Percentiles rank a stretch among this genome's conserved stretches.
Conservation (phyloP, 2,113 vertebrate genomes). For the Pterophyllum scalare region DNA sequence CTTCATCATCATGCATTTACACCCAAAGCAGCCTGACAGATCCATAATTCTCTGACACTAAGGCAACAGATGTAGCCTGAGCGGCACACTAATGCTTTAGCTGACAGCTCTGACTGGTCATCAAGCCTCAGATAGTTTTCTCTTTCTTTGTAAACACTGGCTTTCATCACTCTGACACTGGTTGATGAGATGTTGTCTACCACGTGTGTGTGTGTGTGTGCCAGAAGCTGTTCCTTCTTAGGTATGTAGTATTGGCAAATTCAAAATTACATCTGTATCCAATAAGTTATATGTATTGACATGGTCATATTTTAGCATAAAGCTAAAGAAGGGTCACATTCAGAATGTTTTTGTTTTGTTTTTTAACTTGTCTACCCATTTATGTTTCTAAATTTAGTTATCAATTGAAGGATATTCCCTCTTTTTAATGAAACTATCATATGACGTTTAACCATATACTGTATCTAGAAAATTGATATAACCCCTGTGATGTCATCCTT, state of each 20-base stretch:
- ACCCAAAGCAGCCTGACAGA: slow-evolving; percentile 32
- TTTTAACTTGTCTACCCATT: not conserved
- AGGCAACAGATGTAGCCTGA: slow-evolving; percentile 45
- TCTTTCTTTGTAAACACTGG: slow-evolving; percentile 56
- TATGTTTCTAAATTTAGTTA: not conserved
- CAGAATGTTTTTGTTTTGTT: not conserved
- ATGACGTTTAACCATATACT: not conserved
- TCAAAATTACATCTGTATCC: not conserved
- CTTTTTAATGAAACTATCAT: not conserved
- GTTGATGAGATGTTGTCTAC: slow-evolving; percentile 31
- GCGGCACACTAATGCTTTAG: slow-evolving; percentile 55
- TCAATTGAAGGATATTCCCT: not conserved
- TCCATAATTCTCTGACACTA: not conserved
- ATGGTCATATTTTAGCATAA: not conserved
- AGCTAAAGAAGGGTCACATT: not conserved
- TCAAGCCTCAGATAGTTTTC: slow-evolving; percentile 58
- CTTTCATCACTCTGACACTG: slow-evolving; percentile 60
- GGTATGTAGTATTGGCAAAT: not conserved
- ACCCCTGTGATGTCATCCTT: too few relatives aligned
- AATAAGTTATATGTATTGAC: not conserved
- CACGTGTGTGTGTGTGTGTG: slow-evolving; percentile 13
- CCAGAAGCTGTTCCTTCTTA: slow-evolving; percentile 38
- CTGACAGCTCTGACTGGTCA: slow-evolving; percentile 73
- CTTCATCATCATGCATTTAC: slow-evolving; percentile 25
- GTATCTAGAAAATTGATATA: not conserved